Percentiles rank a stretch among this genome's conserved stretches.
Evolutionary conservation across 2,888 invertebrate species (phyloP).

Genomic region (Papilio elwesi): DNA sequence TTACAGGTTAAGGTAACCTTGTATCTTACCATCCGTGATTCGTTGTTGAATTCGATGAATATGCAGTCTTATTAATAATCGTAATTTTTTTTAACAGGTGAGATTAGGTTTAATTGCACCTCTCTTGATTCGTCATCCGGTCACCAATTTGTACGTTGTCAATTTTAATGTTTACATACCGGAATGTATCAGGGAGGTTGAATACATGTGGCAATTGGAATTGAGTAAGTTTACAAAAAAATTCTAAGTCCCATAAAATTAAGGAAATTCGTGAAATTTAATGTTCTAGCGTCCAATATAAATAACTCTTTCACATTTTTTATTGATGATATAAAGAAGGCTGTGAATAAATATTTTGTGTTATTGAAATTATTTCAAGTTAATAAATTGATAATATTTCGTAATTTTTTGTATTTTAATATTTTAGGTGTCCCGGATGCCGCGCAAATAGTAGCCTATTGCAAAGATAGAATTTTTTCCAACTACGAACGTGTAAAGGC

Average conservation of each 20-base stretch:
- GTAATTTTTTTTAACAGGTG: slow-evolving; percentile 69
- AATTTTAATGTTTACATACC: slow-evolving; percentile 90
- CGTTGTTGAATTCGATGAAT: too few relatives aligned
- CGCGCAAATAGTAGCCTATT: slow-evolving; percentile 89
- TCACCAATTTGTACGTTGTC: slow-evolving; percentile 86
- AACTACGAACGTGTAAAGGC: slow-evolving; percentile 85
- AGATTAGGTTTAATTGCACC: slow-evolving; percentile 88
- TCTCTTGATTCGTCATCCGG: slow-evolving; percentile 87
- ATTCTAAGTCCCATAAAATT: not conserved
- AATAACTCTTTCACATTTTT: too few relatives aligned
- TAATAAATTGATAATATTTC: too few relatives aligned
- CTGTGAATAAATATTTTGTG: too few relatives aligned
- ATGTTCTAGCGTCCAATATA: too few relatives aligned
- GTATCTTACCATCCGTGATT: too few relatives aligned
- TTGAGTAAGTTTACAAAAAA: slow-evolving; percentile 76
- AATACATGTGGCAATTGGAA: slow-evolving; percentile 91
- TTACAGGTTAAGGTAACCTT: too few relatives aligned
- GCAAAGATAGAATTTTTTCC: slow-evolving; percentile 87
- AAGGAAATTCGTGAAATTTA: too few relatives aligned
- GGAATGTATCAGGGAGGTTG: slow-evolving; percentile 91
- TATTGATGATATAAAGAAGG: too few relatives aligned
- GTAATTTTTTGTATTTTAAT: not conserved
- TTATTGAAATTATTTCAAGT: too few relatives aligned
- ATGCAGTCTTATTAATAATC: too few relatives aligned
- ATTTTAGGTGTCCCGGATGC: slow-evolving; percentile 88